Base-by-base conservation (phyloP, 1,140 invertebrate species). In the Lineus longissimus region DNA sequence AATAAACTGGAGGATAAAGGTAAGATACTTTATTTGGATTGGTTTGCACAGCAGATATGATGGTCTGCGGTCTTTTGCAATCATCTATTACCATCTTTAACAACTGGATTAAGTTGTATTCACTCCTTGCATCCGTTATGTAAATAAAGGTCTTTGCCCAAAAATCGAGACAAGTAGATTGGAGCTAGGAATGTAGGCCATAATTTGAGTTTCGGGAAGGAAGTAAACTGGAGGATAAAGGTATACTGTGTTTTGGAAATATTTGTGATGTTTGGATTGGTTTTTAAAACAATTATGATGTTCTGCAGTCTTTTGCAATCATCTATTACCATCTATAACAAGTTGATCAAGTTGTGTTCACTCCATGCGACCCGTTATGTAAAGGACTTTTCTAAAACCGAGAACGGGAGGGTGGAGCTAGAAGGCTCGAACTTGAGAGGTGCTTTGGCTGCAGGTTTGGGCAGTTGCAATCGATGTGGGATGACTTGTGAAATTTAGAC, bases 391-490 rank as follows among this genome's bases (percentile, higher is more conserved):
- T n/a, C n/a, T n/a, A n/a, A n/a, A n/a, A n/a, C n/a, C n/a, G n/a
- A n/a, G n/a, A n/a, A n/a, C n/a, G n/a, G n/a, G n/a, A n/a, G 7
- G 69, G 85, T 43, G 78, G 85, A 61, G 87, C 88, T 64, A 80
- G 68, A 45, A 70, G 79, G 55, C 61, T n/a, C n/a, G n/a, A n/a
- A n/a, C n/a, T n/a, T n/a, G n/a, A n/a, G n/a, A n/a, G n/a, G n/a
- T 61, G 43, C 60, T 59, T 43, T 68, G 66, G 59, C n/a, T n/a
- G n/a, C n/a, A n/a, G n/a, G n/a, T n/a, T n/a, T n/a, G n/a, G n/a
- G n/a, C n/a, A n/a, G n/a, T n/a, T n/a, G n/a, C n/a, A n/a, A n/a
- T n/a, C n/a, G n/a, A n/a, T n/a, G n/a, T n/a, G n/a, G n/a, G n/a
- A n/a, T n/a, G n/a, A n/a, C n/a, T n/a, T n/a, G n/a, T n/a, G n/a